These are phyloP conservation scores for Lamproptera curius DNA, from an alignment of 2,888 invertebrate genomes.

Conservation along the genomic window DNA sequence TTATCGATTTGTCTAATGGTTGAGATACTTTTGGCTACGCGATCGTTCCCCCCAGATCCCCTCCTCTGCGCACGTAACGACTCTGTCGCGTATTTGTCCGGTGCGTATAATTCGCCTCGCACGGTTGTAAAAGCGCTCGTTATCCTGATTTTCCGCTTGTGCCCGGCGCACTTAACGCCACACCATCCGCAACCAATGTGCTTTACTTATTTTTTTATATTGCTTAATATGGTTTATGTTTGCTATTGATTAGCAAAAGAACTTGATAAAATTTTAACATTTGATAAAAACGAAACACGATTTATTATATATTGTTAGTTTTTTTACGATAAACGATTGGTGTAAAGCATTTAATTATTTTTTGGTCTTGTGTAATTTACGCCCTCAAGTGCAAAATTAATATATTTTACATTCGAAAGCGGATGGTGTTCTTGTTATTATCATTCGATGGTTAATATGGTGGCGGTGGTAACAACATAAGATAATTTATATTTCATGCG, in stretches of 20 bases:
- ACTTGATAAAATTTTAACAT: no score
- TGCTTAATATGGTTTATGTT: no score
- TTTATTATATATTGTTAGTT: no score
- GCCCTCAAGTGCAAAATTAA: no score
- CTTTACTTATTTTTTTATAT: no score
- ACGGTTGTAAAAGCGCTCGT: slow-evolving; percentile 24
- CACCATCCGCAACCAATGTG: no score
- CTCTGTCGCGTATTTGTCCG: slow-evolving; percentile 21
- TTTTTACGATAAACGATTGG: no score
- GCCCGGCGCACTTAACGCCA: no score
- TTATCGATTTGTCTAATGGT: neutral
- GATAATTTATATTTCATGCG: neutral
- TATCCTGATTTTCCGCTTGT: slow-evolving; percentile 23
- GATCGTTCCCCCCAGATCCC: neutral
- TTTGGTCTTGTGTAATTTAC: no score
- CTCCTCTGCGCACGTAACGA: neutral
- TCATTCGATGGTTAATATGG: neutral
- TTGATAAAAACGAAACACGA: no score
- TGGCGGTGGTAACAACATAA: neutral
- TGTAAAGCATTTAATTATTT: no score
- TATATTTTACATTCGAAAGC: neutral
- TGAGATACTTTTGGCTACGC: neutral
- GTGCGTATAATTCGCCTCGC: slow-evolving; percentile 22
- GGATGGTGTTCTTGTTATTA: neutral
- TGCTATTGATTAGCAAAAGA: no score